These are phyloP conservation scores for Apogon hyalosoma DNA, from an alignment of 2,797 vertebrate genomes.

Conservation along the genomic window DNA sequence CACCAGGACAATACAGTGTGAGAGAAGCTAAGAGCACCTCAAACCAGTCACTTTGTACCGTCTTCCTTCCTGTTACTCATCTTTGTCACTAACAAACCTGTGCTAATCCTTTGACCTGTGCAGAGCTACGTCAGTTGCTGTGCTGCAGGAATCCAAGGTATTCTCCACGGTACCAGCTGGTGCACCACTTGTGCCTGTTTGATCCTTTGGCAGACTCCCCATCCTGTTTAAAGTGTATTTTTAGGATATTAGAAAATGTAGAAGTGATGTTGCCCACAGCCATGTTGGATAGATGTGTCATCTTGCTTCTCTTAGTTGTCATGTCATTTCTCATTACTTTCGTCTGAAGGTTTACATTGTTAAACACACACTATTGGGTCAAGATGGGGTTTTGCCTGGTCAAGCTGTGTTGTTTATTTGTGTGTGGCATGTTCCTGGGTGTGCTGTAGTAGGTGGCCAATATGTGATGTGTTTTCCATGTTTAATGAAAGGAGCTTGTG, in stretches of 20 bases:
- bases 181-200: slow-evolving; percentile 77
- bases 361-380: slow-evolving; percentile 27
- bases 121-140: slow-evolving; percentile 59
- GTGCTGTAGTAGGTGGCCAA: slow-evolving; percentile 35
- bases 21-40: slow-evolving; percentile 25
- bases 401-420: slow-evolving; percentile 54
- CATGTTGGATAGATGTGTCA: slow-evolving; percentile 59
- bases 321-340: slow-evolving; percentile 61
- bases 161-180: slow-evolving; percentile 77
- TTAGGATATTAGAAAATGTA: slow-evolving; percentile 64
- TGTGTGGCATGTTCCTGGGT: slow-evolving; percentile 25
- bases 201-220: slow-evolving; percentile 76
- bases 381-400: slow-evolving; percentile 38
- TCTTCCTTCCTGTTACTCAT: slow-evolving; percentile 56
- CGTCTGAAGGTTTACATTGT: slow-evolving; percentile 36
- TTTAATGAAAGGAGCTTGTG: background rate
- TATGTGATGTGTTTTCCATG: slow-evolving; percentile 21
- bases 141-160: slow-evolving; percentile 71
- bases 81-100: slow-evolving; percentile 56
- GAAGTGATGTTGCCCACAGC: slow-evolving; percentile 63
- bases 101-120: slow-evolving; percentile 67
- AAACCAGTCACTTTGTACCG: slow-evolving; percentile 39
- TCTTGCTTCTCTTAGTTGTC: slow-evolving; percentile 47
- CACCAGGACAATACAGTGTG: background rate
- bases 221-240: slow-evolving; percentile 73